phyloP scores from a whole-genome alignment of 2,888 invertebrate genomes.

The Aphrophora alni region DNA sequence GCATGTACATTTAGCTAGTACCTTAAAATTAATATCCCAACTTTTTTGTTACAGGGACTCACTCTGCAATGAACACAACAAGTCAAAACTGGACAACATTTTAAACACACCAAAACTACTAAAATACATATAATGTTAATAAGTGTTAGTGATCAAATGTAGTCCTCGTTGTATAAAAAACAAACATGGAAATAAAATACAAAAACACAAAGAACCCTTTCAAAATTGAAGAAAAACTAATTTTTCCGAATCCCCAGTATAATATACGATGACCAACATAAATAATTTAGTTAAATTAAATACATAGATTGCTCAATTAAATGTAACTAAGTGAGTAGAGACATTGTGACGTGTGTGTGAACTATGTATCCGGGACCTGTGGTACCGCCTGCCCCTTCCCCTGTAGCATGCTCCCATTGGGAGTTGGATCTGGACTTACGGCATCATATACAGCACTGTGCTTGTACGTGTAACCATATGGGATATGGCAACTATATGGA shows the following conservation, averaged over 20 bases:
- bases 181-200: not conserved
- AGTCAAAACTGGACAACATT: too few relatives aligned
- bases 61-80: too few relatives aligned
- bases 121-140: too few relatives aligned
- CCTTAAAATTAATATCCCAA: too few relatives aligned
- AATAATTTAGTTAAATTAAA: too few relatives aligned
- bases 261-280: not conserved
- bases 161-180: not conserved
- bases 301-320: not conserved
- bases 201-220: not conserved
- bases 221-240: not conserved
- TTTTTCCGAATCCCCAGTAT: not conserved
- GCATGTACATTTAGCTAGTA: too few relatives aligned
- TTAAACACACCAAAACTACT: too few relatives aligned
- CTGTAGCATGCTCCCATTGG: conserved; percentile 62
- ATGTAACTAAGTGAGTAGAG: not conserved
- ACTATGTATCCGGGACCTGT: conserved; percentile 39
- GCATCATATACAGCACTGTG: conserved; percentile 87
- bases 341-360: not conserved
- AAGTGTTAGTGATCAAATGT: not conserved
- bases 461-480: conserved; percentile 92
- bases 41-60: too few relatives aligned
- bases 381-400: conserved; percentile 47
- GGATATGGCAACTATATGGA: conserved; percentile 92
- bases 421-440: conserved; percentile 84